These are phyloP conservation scores for Cantharis lateralis DNA, from an alignment of 2,888 invertebrate genomes.

Conservation along the genomic window DNA sequence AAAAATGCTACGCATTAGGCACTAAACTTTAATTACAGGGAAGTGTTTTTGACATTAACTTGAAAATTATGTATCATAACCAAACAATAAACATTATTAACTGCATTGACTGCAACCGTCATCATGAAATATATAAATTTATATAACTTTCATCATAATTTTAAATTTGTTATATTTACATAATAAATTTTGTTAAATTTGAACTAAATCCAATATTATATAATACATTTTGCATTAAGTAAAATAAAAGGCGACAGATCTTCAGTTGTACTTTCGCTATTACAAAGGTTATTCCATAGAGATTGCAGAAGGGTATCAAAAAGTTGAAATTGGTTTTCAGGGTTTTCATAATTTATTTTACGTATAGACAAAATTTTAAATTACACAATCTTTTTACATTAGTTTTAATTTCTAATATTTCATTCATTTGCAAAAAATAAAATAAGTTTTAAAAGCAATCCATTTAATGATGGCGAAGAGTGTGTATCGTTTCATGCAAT, in stretches of 20 bases:
- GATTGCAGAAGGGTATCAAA: constrained; percentile 13
- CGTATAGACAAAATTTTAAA: not conserved
- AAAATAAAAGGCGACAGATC: not conserved
- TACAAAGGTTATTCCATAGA: constrained; percentile 18
- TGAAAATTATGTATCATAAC: not conserved
- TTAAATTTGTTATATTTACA: not conserved
- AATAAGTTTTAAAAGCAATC: not conserved
- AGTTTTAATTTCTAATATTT: not conserved
- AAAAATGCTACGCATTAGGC: not conserved
- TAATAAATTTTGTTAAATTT: not conserved
- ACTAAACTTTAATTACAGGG: not conserved
- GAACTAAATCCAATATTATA: not conserved
- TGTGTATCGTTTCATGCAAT: not conserved
- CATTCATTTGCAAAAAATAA: not conserved
- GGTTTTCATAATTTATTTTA: constrained; percentile 12
- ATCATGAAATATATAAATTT: not conserved
- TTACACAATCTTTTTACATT: not conserved
- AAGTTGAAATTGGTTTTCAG: constrained; percentile 17
- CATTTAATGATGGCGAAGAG: not conserved
- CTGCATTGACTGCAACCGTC: not conserved
- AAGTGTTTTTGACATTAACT: not conserved
- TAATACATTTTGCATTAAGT: not conserved
- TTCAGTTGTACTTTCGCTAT: constrained; percentile 4
- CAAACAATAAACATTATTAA: not conserved
- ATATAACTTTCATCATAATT: not conserved